A percentile compares a stretch with the other conserved stretches of the same genome.
Conservation (phyloP, 2,888 invertebrate genomes). For the Trichacis sp. region DNA sequence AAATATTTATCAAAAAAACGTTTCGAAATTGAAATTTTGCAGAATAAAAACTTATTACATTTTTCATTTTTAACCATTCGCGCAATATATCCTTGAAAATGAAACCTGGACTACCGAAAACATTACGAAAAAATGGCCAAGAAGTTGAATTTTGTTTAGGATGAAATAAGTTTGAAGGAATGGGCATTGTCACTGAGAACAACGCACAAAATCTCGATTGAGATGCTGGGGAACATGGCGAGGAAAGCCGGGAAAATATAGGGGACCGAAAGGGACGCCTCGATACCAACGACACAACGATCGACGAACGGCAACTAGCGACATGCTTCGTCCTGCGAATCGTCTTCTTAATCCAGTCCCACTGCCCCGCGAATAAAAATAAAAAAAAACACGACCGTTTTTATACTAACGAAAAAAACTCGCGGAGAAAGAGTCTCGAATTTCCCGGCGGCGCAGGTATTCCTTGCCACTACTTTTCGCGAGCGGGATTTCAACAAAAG, state of each 20-base stretch:
- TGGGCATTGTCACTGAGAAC: conserved; percentile 96
- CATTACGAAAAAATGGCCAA: too few species aligned
- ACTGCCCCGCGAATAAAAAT: conserved; percentile 62
- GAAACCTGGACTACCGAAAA: too few species aligned
- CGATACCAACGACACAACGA: conserved; percentile 69
- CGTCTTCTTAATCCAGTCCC: conserved; percentile 58
- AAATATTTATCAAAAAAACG: too few species aligned
- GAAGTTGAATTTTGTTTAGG: conserved; percentile 74
- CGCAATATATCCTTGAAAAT: too few species aligned
- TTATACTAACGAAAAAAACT: conserved; percentile 54
- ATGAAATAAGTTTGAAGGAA: conserved; percentile 98
- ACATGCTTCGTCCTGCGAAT: conserved; percentile 45
- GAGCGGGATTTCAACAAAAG: too few species aligned
- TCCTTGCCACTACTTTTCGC: too few species aligned
- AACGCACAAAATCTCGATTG: conserved; percentile 95
- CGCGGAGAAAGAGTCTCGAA: conserved; percentile 11
- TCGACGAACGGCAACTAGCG: conserved; percentile 73
- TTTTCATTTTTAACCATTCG: too few species aligned
- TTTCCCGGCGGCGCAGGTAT: too few species aligned
- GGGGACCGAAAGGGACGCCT: conserved; percentile 79
- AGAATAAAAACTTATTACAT: too few species aligned
- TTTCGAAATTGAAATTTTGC: too few species aligned
- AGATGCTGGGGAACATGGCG: conserved; percentile 96
- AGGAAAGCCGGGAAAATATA: conserved; percentile 99
- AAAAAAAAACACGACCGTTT: conserved; percentile 55